Conservation (phyloP, 2,888 invertebrate genomes). For the Trichacis sp. region DNA sequence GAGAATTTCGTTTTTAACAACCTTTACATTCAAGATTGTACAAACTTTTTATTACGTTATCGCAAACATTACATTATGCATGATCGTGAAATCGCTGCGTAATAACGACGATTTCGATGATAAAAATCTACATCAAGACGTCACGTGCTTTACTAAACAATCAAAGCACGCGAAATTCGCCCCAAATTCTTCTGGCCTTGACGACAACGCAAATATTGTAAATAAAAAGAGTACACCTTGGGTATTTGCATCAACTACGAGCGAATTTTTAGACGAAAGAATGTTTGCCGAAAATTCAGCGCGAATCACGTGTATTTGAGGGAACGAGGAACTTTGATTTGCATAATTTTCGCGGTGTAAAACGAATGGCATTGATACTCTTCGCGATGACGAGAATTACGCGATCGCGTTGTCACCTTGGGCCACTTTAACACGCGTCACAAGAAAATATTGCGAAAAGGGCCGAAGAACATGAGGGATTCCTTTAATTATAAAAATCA, state of each 20-base stretch:
- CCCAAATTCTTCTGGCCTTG: neutral
- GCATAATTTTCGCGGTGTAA: neutral
- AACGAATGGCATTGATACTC: constrained; percentile 35
- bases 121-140: neutral
- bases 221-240: neutral
- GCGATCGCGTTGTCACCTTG: constrained; percentile 38
- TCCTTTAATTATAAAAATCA: no score
- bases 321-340: no score
- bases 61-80: neutral
- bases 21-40: neutral
- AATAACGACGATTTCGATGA: neutral
- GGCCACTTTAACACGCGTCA: constrained; percentile 19
- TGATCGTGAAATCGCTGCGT: neutral
- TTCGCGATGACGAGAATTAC: constrained; percentile 40
- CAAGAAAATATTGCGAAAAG: constrained; percentile 4
- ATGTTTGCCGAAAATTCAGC: neutral
- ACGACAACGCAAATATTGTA: neutral
- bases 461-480: no score
- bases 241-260: neutral
- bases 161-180: neutral
- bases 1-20: neutral
- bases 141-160: neutral
- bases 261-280: neutral
- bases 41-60: neutral
- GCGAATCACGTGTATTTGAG: no score